Base-by-base conservation (phyloP, 2,113 vertebrate species). In the Heliornis fulica region DNA sequence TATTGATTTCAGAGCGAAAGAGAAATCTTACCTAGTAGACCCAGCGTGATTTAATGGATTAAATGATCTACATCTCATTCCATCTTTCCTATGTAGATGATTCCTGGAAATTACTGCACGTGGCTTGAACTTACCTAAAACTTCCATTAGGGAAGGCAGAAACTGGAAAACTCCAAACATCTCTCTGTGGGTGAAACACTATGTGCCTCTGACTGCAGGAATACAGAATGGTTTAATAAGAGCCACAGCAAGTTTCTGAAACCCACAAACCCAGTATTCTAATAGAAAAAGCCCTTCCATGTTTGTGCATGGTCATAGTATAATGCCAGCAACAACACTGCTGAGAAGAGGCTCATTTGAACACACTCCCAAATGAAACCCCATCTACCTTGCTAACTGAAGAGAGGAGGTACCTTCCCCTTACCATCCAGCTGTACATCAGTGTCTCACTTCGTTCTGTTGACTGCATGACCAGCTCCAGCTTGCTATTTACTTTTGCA, bases 241-340 rank as follows among this genome's bases (percentile, higher is more conserved):
- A 96, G 91, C 75, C 41, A 14, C 72, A 91, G 86, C 28, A 65
- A 74, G 77, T 46, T 89, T 81, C 68, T 0, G 4, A 92, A 93
- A 79, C 70, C 89, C 89, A 90, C 68, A 87, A 96, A 25, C 9
- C 15, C 87, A 93, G 68, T 70, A 85, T 75, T 86, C 71, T 87
- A 88, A 56, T 83, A 89, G 56, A 94, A 91, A 92, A 93, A 95
- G 92, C 87, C 89, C 84, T 96, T 94, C 43, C 10, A 5, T 72
- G 72, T 89, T 83, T 83, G 78, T 68, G 48, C 71, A 72, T 82
- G 93, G 64, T 80, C 48, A 48, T 59, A 87, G 50, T 31, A 41
- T 61, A 87, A 95, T 82, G 74, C 56, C 76, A 93, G 86, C 68
- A 82, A 66, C 77, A 68, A 60, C 45, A 60, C 34, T 56, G 68